These are phyloP conservation scores for Beroe ovata DNA, from an alignment of 37 sponge, comb jelly and placozoan species.

Conservation along the genomic window DNA sequence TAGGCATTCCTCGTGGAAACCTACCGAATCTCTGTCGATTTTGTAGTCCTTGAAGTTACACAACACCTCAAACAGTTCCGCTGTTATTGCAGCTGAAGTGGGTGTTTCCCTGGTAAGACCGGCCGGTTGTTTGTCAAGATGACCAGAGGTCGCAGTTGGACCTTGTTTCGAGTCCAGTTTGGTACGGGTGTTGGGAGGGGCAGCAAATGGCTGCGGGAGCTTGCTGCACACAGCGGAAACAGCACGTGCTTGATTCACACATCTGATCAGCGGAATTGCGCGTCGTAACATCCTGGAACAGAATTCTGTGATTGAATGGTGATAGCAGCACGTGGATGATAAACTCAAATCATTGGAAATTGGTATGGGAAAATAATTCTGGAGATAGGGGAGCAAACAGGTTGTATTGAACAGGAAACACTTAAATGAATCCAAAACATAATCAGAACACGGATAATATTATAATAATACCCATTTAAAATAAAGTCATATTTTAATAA, in stretches of 20 bases:
- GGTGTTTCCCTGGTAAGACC: slow-evolving; percentile 37
- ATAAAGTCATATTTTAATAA: too few species aligned
- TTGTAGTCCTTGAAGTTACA: slow-evolving; percentile 66
- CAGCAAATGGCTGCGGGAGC: neutral
- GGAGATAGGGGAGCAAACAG: too few species aligned
- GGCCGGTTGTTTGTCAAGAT: slow-evolving; percentile 3
- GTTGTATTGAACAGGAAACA: too few species aligned
- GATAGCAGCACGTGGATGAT: too few species aligned
- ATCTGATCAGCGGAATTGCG: neutral
- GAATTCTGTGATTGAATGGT: too few species aligned
- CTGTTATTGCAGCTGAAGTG: slow-evolving; percentile 1
- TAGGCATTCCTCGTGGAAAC: too few species aligned
- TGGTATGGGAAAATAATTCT: too few species aligned
- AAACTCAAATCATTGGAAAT: too few species aligned
- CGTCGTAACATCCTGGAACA: slow-evolving; percentile 27
- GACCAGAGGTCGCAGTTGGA: neutral
- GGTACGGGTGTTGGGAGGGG: neutral
- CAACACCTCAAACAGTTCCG: slow-evolving; percentile 50
- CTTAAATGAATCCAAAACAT: too few species aligned
- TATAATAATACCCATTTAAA: too few species aligned
- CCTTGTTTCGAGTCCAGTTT: slow-evolving; percentile 46
- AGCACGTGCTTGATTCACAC: neutral
- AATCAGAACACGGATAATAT: too few species aligned
- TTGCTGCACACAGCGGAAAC: slow-evolving; percentile 35
- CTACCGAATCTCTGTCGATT: slow-evolving; percentile 49